Evolutionary conservation across 2,888 invertebrate species (phyloP), one percentile per base, ranked within the genome.

Genomic region (Metacarcinus magister): DNA sequence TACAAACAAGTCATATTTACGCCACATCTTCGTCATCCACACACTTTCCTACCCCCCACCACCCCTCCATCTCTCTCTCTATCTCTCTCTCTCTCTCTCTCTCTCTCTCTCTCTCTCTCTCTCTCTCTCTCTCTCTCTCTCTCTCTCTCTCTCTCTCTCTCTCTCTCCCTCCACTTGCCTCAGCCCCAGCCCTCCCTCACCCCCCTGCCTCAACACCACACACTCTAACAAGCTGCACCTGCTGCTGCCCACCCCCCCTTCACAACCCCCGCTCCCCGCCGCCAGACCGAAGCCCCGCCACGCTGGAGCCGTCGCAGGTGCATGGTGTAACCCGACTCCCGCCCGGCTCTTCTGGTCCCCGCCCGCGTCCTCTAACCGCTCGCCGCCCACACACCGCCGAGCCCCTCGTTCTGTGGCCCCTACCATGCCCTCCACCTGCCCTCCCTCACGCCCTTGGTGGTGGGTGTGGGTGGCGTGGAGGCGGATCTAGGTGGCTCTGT

Each of bases 271-370:
- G 32, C 32, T 82, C 82, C 93, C 75, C 23, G 67, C 44, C 75
- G 43, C 93, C 93, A 93, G 93, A 93, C 93, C 93, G 93, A 48
- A 75, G 46, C 93, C 75, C 75, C 93, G 93, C 93, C 93, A 93
- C 75, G 75, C 93, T 93, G 93, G 93, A 93, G 93, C 93, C 93
- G 44, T 93, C 75, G 60, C 93, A 93, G 93, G 93, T 93, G 93
- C 93, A 75, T 75, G 75, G 39, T 93, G 93, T 75, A 93, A 93
- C 93, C 75, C 75, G 93, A 93, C 93, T 75, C 75, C 67, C 93
- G 44, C 60, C 93, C 32, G 82, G 82, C 82, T 82, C 82, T 82
- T n/a, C 28, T 23, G 32, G 75, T 19, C 43, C 60, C 93, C 43
- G 93, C 60, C 43, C 67, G 28, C 67, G 39, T 60, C 93, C 93